Evolutionary conservation across 2,797 vertebrate genomes (phyloP).

Genomic region (Cyclopterus lumpus): DNA sequence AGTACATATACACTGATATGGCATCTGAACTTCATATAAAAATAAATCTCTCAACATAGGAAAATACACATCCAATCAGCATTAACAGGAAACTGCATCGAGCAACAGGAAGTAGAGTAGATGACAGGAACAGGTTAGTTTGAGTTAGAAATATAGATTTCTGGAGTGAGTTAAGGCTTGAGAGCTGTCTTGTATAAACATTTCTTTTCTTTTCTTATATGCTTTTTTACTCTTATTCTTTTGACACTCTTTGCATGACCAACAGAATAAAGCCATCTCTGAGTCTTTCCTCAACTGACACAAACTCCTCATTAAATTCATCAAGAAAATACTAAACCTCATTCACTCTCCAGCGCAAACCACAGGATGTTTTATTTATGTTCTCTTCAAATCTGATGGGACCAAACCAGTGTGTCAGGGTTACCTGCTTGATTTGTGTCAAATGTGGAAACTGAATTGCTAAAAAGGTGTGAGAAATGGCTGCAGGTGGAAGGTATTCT

Average conservation of each 20-base stretch:
- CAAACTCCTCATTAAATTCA: neutral
- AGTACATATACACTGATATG: slow-evolving; percentile 89
- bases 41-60: slow-evolving; percentile 75
- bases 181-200: neutral
- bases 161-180: slow-evolving; percentile 4
- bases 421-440: neutral
- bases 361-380: slow-evolving; percentile 31
- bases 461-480: neutral
- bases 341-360: slow-evolving; percentile 25
- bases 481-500: neutral
- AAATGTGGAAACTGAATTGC: neutral
- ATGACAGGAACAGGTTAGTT: slow-evolving; percentile 11
- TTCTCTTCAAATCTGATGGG: slow-evolving; percentile 37
- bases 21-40: slow-evolving; percentile 83
- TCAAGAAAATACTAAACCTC: slow-evolving; percentile 2
- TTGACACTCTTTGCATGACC: neutral
- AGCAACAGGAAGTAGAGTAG: slow-evolving; percentile 26
- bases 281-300: neutral
- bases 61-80: slow-evolving; percentile 63
- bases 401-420: neutral
- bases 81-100: slow-evolving; percentile 35
- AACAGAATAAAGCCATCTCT: neutral
- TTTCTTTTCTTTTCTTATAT: neutral
- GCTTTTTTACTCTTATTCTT: neutral
- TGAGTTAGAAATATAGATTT: slow-evolving; percentile 10